phyloP scores from a whole-genome alignment of 53 echinoderm and acorn worm genomes.

The Mesocentrotus franciscanus region DNA sequence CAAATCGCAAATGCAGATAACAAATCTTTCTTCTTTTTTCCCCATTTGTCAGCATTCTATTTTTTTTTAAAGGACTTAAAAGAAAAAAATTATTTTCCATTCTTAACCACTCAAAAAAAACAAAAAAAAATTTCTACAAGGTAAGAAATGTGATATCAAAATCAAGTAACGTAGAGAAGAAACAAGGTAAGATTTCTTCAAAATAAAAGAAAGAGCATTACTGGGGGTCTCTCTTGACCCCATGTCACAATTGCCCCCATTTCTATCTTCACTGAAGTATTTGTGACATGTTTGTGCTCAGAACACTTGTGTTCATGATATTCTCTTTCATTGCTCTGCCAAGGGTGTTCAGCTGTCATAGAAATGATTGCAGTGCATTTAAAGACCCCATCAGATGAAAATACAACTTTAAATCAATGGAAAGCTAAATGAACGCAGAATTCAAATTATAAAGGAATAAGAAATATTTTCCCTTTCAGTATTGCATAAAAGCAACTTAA shows the following conservation, averaged over 20 bases:
- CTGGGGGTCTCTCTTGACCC: neutral
- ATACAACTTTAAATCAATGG: too few species aligned
- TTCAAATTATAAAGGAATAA: too few species aligned
- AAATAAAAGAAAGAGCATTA: neutral
- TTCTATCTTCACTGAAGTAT: neutral
- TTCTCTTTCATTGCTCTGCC: neutral
- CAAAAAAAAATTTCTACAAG: neutral
- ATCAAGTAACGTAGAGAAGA: neutral
- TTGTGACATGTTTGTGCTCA: neutral
- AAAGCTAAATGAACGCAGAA: too few species aligned
- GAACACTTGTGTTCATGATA: neutral
- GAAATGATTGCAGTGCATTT: neutral
- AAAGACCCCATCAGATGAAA: too few species aligned
- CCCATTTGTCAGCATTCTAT: too few species aligned
- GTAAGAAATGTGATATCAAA: neutral
- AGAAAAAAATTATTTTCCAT: too few species aligned
- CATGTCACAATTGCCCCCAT: neutral
- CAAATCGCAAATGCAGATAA: too few species aligned
- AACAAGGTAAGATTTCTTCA: neutral
- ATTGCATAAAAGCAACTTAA: too few species aligned
- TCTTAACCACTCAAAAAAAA: neutral
- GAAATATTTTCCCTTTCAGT: too few species aligned
- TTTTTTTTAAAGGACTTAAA: too few species aligned
- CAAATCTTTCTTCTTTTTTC: too few species aligned
- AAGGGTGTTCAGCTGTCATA: neutral